Conservation (phyloP, 1,140 invertebrate genomes). For the Orchesella cincta region DNA sequence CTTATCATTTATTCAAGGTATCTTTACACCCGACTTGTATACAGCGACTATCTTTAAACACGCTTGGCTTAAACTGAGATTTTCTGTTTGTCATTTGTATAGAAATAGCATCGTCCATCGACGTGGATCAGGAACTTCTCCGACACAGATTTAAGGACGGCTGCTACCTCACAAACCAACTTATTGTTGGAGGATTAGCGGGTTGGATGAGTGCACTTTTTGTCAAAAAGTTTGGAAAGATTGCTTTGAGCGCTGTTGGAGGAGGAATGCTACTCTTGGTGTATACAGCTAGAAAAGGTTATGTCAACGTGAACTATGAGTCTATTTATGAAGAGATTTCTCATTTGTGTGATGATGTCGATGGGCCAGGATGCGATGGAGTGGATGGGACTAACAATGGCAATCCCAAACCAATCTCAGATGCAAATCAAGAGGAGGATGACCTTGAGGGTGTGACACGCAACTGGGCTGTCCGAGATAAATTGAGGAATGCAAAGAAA, state of each 20-base stretch:
- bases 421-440: neutral
- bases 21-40: neutral
- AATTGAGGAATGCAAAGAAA: constrained; percentile 1
- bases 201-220: constrained; percentile 1
- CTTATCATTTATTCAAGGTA: constrained; percentile 9
- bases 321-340: constrained; percentile 13
- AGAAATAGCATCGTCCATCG: constrained; percentile 2
- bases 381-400: neutral
- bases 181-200: neutral
- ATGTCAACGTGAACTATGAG: constrained; percentile 6
- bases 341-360: neutral
- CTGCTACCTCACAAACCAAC: constrained; percentile 12
- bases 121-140: neutral
- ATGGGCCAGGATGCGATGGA: neutral
- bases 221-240: constrained; percentile 17
- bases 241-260: neutral
- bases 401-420: neutral
- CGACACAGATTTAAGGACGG: neutral
- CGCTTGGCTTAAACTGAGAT: too few relatives aligned
- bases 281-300: constrained; percentile 7
- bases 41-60: neutral
- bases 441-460: too few relatives aligned
- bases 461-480: neutral
- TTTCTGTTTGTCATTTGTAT: too few relatives aligned
- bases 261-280: neutral